Evolutionary conservation across 23 tunicate species (phyloP).

Genomic region (Clavelina lepadiformis): DNA sequence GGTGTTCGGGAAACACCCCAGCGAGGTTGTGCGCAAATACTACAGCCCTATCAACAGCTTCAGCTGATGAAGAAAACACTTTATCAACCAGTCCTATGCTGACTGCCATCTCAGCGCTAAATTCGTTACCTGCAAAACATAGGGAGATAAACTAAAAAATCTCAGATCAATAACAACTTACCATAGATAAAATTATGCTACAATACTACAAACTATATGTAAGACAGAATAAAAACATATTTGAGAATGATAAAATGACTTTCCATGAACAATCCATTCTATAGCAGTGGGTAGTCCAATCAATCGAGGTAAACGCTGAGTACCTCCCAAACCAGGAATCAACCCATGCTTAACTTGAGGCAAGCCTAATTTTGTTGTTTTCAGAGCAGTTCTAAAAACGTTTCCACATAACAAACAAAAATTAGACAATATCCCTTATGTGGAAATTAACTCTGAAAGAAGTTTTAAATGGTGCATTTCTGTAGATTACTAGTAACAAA

Average conservation of each 20-base stretch:
- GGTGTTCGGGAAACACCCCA: too few relatives aligned
- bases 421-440: neutral
- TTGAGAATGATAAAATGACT: neutral
- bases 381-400: conserved; percentile 41
- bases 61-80: conserved; percentile 4
- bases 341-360: conserved; percentile 82
- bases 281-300: conserved; percentile 40
- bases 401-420: neutral
- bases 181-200: too few relatives aligned
- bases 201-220: too few relatives aligned
- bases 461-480: too few relatives aligned
- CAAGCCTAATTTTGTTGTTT: conserved; percentile 27
- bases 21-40: conserved; percentile 8
- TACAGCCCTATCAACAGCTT: conserved; percentile 8
- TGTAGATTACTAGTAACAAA: too few relatives aligned
- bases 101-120: conserved; percentile 39
- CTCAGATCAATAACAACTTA: too few relatives aligned
- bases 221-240: too few relatives aligned
- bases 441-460: too few relatives aligned
- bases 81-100: conserved; percentile 11
- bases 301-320: conserved; percentile 68
- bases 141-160: too few relatives aligned
- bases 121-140: conserved; percentile 44
- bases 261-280: conserved; percentile 37
- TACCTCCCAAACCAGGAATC: conserved; percentile 76